Percentiles rank a stretch among this genome's conserved stretches.
These are phyloP conservation scores for Epinephelus awoara DNA, from an alignment of 2,797 vertebrate genomes.

Conservation along the genomic window DNA sequence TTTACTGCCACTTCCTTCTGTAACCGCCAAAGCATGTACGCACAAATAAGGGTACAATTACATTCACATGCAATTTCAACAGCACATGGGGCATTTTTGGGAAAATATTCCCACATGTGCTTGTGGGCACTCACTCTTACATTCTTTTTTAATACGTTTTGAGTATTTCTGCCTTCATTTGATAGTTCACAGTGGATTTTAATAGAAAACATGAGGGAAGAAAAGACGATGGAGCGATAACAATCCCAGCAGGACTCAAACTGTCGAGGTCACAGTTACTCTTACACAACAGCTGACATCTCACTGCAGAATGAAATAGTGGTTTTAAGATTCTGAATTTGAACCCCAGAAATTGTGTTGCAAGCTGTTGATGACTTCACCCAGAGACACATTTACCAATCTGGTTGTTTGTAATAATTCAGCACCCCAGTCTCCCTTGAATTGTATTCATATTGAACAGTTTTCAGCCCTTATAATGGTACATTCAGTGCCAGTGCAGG, in stretches of 20 bases:
- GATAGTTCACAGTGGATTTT: background rate
- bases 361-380: background rate
- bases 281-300: background rate
- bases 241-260: background rate
- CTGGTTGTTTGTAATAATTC: background rate
- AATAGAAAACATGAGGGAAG: background rate
- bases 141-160: background rate
- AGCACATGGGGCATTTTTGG: background rate
- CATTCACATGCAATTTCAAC: slow-evolving; percentile 17
- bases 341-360: background rate
- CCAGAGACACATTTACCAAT: background rate
- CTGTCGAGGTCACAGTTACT: background rate
- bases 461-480: background rate
- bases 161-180: background rate
- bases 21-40: slow-evolving; percentile 15
- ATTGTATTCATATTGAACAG: background rate
- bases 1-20: slow-evolving; percentile 20
- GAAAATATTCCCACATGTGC: background rate
- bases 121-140: slow-evolving; percentile 1
- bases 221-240: background rate
- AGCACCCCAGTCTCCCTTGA: background rate
- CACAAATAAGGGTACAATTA: slow-evolving; percentile 10
- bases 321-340: background rate
- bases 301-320: background rate
- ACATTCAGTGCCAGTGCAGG: background rate